phyloP scores from a whole-genome alignment of 2,113 vertebrate genomes.

The Coracopsis vasa region DNA sequence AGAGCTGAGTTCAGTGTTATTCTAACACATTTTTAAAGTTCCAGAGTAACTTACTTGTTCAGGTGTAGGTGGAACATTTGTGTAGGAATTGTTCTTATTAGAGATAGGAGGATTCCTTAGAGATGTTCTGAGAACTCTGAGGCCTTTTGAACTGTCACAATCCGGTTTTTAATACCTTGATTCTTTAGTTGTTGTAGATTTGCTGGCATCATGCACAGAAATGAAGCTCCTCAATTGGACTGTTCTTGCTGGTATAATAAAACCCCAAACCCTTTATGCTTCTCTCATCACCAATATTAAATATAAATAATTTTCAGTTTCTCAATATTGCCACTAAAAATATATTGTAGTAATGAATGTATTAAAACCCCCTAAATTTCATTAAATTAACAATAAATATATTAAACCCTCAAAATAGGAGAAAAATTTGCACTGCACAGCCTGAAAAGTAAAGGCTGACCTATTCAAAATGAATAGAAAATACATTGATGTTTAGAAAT shows the following conservation, averaged over 20 bases:
- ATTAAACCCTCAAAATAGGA: neutral
- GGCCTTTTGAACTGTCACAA: neutral
- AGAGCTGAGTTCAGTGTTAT: neutral
- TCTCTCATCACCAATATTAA: neutral
- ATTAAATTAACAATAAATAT: neutral
- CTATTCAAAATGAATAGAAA: neutral
- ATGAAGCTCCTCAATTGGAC: neutral
- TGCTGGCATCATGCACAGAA: neutral
- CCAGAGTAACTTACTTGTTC: neutral
- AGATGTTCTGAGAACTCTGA: neutral
- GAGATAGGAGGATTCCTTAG: neutral
- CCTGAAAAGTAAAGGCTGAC: neutral
- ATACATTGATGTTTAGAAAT: neutral
- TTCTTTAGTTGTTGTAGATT: neutral
- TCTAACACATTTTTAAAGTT: neutral
- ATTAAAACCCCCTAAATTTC: neutral
- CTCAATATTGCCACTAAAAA: neutral
- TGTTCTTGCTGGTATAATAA: neutral
- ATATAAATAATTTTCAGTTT: neutral
- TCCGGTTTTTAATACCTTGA: neutral
- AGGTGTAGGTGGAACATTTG: neutral
- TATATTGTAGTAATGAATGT: neutral
- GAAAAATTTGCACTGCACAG: neutral
- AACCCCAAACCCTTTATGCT: rapidly evolving
- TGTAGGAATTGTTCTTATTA: neutral